Conservation (phyloP, 2,888 invertebrate species). For the Cheilosia pagana region DNA sequence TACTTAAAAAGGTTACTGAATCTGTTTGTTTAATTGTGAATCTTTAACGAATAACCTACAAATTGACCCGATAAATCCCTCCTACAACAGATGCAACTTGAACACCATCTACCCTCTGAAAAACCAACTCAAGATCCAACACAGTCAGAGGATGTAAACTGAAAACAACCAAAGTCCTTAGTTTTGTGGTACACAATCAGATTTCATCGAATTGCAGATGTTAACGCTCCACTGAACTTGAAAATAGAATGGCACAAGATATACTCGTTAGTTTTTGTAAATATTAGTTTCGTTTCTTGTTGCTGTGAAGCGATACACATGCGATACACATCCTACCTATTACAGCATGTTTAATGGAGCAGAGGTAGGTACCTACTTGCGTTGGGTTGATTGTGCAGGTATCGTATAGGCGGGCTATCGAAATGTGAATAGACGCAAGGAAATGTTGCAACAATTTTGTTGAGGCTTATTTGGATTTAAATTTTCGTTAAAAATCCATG, state of each 20-base stretch:
- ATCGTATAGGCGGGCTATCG: no score
- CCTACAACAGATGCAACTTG: no score
- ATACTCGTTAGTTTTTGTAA: slow-evolving; percentile 29
- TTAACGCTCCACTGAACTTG: slow-evolving; percentile 53
- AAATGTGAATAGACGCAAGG: no score
- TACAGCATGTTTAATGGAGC: slow-evolving; percentile 26
- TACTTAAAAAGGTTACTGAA: no score
- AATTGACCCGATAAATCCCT: no score
- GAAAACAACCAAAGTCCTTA: background rate
- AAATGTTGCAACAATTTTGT: no score
- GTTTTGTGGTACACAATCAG: background rate
- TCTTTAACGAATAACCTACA: no score
- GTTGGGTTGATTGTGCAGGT: background rate
- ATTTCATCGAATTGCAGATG: slow-evolving; percentile 29
- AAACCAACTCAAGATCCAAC: background rate
- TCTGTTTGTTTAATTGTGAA: no score
- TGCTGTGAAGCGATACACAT: background rate
- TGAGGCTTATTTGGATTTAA: no score
- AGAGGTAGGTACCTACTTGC: slow-evolving; percentile 1
- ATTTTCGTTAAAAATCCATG: no score
- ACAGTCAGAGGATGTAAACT: background rate
- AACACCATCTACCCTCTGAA: background rate
- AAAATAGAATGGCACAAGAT: slow-evolving; percentile 43
- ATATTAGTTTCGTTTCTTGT: slow-evolving; percentile 36
- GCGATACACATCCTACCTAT: slow-evolving; percentile 29